These are phyloP conservation scores for Uria lomvia DNA, from an alignment of 2,113 vertebrate species.

Conservation along the genomic window DNA sequence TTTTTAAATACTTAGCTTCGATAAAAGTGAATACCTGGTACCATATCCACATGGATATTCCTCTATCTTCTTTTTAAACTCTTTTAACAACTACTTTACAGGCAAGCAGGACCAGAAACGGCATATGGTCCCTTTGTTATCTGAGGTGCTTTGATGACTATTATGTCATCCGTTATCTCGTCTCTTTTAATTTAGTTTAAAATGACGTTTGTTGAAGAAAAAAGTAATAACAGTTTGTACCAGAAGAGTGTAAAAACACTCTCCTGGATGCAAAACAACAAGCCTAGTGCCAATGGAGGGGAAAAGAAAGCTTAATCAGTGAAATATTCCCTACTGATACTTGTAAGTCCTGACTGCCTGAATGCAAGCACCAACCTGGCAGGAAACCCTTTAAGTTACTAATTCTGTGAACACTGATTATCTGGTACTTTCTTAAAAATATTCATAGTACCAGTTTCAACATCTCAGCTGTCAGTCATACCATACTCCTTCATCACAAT, in stretches of 20 bases:
- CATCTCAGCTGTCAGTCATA: not conserved
- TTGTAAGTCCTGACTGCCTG: not conserved
- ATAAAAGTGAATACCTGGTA: not conserved
- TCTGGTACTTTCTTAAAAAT: not conserved
- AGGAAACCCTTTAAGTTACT: not conserved
- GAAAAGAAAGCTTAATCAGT: not conserved
- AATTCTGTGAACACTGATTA: not conserved
- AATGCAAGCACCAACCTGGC: not conserved
- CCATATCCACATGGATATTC: not conserved
- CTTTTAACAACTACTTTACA: not conserved
- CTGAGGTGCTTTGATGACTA: not conserved
- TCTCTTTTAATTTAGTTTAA: not conserved
- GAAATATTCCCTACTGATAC: not conserved
- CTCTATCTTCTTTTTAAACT: not conserved
- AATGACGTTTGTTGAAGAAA: not conserved
- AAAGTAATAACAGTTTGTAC: not conserved
- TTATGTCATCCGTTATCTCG: not conserved
- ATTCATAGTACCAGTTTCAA: not conserved
- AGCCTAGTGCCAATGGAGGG: not conserved
- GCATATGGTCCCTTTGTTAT: not conserved
- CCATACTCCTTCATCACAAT: not conserved
- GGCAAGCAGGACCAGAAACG: not conserved
- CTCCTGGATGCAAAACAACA: not conserved
- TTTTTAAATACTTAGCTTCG: not conserved
- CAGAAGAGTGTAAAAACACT: not conserved